Percentiles rank a stretch among this genome's conserved stretches.
These are phyloP conservation scores for Meriones psammophilus DNA, from an alignment of 2,797 vertebrate genomes.

Conservation along the genomic window DNA sequence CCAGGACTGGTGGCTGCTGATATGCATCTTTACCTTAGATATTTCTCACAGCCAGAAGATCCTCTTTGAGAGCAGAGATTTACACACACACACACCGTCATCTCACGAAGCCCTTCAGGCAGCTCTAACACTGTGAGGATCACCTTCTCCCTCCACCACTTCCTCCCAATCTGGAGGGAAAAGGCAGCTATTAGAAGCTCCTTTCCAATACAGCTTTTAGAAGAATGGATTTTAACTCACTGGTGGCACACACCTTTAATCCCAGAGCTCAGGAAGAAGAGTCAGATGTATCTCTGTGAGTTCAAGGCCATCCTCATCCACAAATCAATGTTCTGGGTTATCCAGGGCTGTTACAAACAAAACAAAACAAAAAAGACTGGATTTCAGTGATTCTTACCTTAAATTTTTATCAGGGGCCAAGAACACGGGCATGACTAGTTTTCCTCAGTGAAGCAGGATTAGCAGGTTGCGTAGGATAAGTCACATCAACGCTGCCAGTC, in stretches of 20 bases:
- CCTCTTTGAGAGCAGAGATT: neutral
- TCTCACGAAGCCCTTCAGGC: neutral
- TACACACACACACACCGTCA: neutral
- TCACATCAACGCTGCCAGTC: neutral
- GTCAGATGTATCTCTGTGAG: neutral
- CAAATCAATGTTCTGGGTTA: neutral
- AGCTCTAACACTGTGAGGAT: neutral
- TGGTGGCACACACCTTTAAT: neutral
- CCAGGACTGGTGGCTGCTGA: neutral
- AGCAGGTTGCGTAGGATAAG: neutral
- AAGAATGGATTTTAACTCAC: neutral
- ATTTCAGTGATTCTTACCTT: neutral
- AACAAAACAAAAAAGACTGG: neutral
- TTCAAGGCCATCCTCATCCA: neutral
- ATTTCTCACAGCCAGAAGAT: neutral
- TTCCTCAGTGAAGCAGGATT: neutral
- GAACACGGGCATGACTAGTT: slow-evolving; percentile 2
- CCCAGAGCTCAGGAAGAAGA: neutral
- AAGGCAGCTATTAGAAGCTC: neutral
- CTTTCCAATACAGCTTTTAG: neutral
- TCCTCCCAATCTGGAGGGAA: no score
- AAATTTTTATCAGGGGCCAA: neutral
- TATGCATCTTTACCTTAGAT: neutral
- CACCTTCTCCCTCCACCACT: neutral
- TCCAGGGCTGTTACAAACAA: neutral